Base-by-base conservation (phyloP, 2,797 vertebrate species). In the Chelon labrosus region DNA sequence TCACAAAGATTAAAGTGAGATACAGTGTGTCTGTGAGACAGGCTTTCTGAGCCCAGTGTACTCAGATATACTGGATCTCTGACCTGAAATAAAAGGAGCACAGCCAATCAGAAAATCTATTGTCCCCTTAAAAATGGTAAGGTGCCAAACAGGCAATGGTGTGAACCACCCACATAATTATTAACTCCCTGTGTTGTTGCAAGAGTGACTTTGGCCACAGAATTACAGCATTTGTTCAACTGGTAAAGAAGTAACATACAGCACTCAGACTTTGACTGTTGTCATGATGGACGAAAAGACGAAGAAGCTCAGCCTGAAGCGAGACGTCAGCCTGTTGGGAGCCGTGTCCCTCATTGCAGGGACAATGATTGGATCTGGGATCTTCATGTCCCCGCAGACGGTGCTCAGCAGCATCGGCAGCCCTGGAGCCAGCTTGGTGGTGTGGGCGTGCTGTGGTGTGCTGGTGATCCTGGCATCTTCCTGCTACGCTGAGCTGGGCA, bases 301-400 rank as follows among this genome's bases (percentile, higher is more conserved):
- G 0, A 47, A 90, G 0, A 47, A 90, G 55, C 82, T 97, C 44
- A 92, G 19, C 37, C 83, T 98, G 78, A 95, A 94, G 69, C 89
- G 91, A 39, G 95, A 98, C 41, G 84, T 98, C 0, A 94, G 96
- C n/a, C 85, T 98, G 70, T 72, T 95, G 50, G 96, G 95, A 0
- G 88, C 95, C 0, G 91, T 96, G 75, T 97, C 96, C 49, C 92
- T 98, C 68, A 95, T 96, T 2, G 92, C 88, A 1, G 96, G 96
- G 17, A 96, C 95, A 0, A 96, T 97, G 95, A 96, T 98, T 1
- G 94, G 96, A 39, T 96, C 96, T 0, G 96, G 97, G 65, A 97
- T 98, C 85, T 97, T 98, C 83, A 97, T 97, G 96, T 95, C 95
- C 16, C 97, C 96, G 0, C 95, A 97, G 86, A 93, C 93, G 14